phyloP scores from a whole-genome alignment of 2,888 invertebrate genomes.

The Ceraclea dissimilis region DNA sequence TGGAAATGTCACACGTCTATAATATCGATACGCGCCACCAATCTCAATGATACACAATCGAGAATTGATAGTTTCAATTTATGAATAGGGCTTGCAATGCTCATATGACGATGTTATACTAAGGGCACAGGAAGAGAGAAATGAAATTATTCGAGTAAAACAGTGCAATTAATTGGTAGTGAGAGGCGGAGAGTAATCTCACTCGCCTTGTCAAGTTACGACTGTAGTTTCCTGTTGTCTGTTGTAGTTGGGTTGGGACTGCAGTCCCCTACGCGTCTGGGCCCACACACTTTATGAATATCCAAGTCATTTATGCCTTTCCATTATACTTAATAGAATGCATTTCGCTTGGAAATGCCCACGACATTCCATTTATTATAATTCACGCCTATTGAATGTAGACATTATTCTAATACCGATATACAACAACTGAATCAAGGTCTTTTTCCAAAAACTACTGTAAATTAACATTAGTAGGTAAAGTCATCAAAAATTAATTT shows the following conservation, averaged over 20 bases:
- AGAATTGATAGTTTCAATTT: neutral
- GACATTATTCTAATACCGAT: too few relatives aligned
- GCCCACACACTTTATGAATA: conserved; percentile 7
- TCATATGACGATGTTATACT: too few relatives aligned
- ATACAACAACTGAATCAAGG: too few relatives aligned
- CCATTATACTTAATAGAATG: neutral
- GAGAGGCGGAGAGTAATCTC: conserved; percentile 10
- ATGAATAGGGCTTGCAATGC: neutral
- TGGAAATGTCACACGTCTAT: conserved; percentile 20
- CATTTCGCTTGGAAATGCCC: neutral
- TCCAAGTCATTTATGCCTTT: neutral
- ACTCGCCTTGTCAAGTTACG: conserved; percentile 6
- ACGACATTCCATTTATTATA: neutral
- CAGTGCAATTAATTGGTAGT: neutral
- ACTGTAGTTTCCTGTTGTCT: conserved; percentile 9
- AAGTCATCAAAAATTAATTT: too few relatives aligned
- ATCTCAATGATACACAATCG: conserved; percentile 7
- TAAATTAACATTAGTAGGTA: too few relatives aligned
- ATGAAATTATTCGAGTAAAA: neutral
- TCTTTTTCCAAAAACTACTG: too few relatives aligned
- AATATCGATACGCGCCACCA: conserved; percentile 20
- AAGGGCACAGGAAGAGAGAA: too few relatives aligned
- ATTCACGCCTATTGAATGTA: too few relatives aligned
- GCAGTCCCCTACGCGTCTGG: conserved; percentile 8
- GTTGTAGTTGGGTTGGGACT: conserved; percentile 1